Base-by-base conservation (phyloP, 1,140 invertebrate genomes). In the Drosophila elegans region DNA sequence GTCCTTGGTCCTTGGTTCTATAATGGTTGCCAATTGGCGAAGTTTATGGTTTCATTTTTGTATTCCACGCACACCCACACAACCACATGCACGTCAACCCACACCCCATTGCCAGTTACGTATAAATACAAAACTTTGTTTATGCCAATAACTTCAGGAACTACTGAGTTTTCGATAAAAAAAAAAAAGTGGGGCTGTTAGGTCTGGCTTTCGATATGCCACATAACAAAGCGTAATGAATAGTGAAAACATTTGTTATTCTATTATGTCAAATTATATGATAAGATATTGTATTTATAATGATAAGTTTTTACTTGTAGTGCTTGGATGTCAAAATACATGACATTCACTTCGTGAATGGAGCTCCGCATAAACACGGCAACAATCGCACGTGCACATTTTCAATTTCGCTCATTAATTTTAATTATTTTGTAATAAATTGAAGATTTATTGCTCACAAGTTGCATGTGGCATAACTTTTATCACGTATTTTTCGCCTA, bases 361-460 rank as follows among this genome's bases (percentile, higher is more conserved):
- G 4, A 52, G 13, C 32, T 6, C 4, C 32, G 32, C 49, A 52
- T 52, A 16, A 52, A 52, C 49, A 6, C 32, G 6, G 13, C 16
- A 21, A 36, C 73, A 68, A 49, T 41, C 74, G 74, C 71, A 88
- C 83, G 82, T 86, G 82, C 75, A 77, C 74, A 83, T 88, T 88
- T 88, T 89, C 80, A 89, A 88, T 88, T 84, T 84, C 73, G 64
- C 84, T 88, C 84, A 88, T 88, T 88, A 88, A 88, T 88, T 88
- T 88, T 88, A 88, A 88, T 88, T 88, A 89, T 88, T 88, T 84
- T 89, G 84, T 80, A 88, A 88, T 88, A 88, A 88, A 88, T 88
- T 75, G 73, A 89, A 88, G 84, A 88, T 88, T 88, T 89, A 88
- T 89, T 83, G 83, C 80, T 89, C 66, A 74, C 80, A 89, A 89